Evolutionary conservation across 2,888 invertebrate genomes (phyloP).

Genomic region (Caenorhabditis angaria): DNA sequence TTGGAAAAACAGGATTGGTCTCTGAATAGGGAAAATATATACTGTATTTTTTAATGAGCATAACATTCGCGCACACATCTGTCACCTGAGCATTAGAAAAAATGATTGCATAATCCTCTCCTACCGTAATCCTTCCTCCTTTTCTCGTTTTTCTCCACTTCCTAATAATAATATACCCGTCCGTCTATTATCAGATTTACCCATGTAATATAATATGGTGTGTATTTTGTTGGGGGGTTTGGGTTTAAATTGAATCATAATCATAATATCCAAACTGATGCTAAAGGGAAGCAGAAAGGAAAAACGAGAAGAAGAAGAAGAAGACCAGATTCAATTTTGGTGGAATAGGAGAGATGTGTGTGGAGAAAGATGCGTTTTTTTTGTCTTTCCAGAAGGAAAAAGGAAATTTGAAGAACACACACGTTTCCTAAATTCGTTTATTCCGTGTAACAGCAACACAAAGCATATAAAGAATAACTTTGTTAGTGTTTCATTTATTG

Average conservation of each 20-base stretch:
- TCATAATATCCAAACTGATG: neutral
- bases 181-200: neutral
- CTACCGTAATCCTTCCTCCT: neutral
- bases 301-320: neutral
- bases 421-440: constrained; percentile 4
- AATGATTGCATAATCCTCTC: neutral
- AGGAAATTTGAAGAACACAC: constrained; percentile 4
- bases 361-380: neutral
- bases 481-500: constrained; percentile 21
- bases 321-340: neutral
- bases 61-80: constrained; percentile 11
- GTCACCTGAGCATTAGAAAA: neutral
- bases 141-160: no score
- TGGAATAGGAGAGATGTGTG: neutral
- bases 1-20: neutral
- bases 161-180: neutral
- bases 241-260: constrained; percentile 1
- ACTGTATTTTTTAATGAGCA: constrained; percentile 30
- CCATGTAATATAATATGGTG: constrained; percentile 1
- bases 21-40: constrained; percentile 5
- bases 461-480: constrained; percentile 50
- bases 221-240: no score
- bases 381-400: neutral
- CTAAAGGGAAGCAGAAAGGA: no score
- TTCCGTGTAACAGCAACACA: constrained; percentile 31